phyloP scores from a whole-genome alignment of 2,797 vertebrate species.

The Gobio occitaniae region DNA sequence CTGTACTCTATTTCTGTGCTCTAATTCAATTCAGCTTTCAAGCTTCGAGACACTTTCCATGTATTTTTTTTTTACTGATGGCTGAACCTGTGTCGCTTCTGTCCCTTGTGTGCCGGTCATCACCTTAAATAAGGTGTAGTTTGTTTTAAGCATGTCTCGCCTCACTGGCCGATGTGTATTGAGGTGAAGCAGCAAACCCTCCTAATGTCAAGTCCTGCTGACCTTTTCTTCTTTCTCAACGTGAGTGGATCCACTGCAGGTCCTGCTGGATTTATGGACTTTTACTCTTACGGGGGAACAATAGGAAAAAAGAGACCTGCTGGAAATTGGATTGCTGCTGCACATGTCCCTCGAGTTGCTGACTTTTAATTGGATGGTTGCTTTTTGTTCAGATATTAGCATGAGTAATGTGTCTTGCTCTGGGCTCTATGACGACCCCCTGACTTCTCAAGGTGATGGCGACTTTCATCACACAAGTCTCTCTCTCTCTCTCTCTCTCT shows the following conservation, averaged over 20 bases:
- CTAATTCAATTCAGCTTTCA: conserved; percentile 5
- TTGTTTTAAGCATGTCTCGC: background rate
- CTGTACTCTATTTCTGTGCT: background rate
- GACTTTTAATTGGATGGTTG: conserved; percentile 76
- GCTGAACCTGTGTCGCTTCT: background rate
- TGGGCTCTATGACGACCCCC: conserved; percentile 70
- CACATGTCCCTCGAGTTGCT: conserved; percentile 60
- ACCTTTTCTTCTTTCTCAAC: conserved; percentile 45
- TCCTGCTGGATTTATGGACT: conserved; percentile 51
- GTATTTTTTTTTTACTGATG: conserved; percentile 3
- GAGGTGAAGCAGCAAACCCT: conserved; percentile 9
- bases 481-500: too few species aligned
- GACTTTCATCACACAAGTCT: conserved; percentile 10
- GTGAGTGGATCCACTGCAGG: conserved; percentile 16
- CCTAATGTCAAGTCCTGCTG: conserved; percentile 53
- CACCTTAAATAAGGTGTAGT: conserved; percentile 9
- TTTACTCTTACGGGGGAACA: conserved; percentile 64
- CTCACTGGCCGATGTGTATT: conserved; percentile 3
- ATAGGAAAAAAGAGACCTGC: conserved; percentile 60
- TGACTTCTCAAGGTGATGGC: conserved; percentile 75
- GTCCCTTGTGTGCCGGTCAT: conserved; percentile 12
- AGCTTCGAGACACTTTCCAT: background rate
- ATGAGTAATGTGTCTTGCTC: conserved; percentile 64
- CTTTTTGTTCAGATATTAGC: conserved; percentile 79
- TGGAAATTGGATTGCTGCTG: conserved; percentile 72